These are phyloP conservation scores for Elysia chlorotica DNA, from an alignment of 1,140 invertebrate species.

Conservation along the genomic window DNA sequence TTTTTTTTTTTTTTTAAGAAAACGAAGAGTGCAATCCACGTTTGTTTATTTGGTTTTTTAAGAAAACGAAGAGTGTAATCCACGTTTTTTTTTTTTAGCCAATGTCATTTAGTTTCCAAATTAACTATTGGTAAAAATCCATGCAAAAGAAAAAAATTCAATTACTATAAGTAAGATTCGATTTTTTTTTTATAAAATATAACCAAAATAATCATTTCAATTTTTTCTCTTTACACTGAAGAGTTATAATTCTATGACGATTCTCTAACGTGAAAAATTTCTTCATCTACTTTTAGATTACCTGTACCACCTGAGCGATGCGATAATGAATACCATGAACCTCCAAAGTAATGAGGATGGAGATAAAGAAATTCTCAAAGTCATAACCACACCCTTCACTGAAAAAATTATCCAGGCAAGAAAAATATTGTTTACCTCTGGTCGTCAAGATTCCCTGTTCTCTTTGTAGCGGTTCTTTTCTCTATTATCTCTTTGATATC, in stretches of 20 bases:
- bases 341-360: slow-evolving; percentile 35
- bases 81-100: neutral
- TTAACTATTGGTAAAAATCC: neutral
- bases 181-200: neutral
- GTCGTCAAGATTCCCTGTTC: neutral
- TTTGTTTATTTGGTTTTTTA: neutral
- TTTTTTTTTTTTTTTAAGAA: neutral
- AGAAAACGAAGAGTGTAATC: neutral
- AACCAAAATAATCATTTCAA: neutral
- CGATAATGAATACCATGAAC: slow-evolving; percentile 53
- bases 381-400: slow-evolving; percentile 65
- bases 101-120: neutral
- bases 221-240: neutral
- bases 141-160: neutral
- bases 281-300: slow-evolving; percentile 51
- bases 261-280: neutral
- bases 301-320: slow-evolving; percentile 54
- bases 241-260: neutral
- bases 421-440: too few relatives aligned
- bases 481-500: too few relatives aligned
- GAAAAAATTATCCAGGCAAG: slow-evolving; percentile 63
- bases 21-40: neutral
- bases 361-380: slow-evolving; percentile 60
- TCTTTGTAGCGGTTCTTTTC: too few relatives aligned
- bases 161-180: neutral